Evolutionary conservation across 2,888 invertebrate species (phyloP).

Genomic region (Drepana falcataria): DNA sequence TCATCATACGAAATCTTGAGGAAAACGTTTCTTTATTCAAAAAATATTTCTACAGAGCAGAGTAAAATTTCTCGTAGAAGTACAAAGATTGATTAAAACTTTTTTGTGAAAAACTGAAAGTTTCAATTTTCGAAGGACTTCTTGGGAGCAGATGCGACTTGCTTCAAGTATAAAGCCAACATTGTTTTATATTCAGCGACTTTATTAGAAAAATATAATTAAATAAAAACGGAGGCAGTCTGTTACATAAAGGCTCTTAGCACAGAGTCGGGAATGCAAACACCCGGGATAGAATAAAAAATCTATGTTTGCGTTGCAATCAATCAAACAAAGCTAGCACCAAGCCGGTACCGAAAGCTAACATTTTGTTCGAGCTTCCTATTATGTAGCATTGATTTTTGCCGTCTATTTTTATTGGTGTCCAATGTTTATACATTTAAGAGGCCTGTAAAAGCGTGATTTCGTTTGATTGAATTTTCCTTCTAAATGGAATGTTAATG

Average conservation of each 20-base stretch:
- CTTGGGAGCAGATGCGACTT: constrained; percentile 4
- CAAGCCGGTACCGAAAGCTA: constrained; percentile 49
- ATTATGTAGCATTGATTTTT: constrained; percentile 71
- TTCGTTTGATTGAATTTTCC: constrained; percentile 46
- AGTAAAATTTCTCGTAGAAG: neutral
- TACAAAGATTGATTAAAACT: constrained; percentile 3
- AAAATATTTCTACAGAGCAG: neutral
- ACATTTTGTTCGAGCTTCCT: constrained; percentile 53
- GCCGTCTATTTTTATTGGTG: constrained; percentile 55
- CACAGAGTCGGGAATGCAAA: constrained; percentile 37
- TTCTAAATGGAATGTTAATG: constrained; percentile 24
- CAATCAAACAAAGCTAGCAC: constrained; percentile 62
- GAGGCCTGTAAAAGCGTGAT: constrained; percentile 44
- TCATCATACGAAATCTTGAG: neutral
- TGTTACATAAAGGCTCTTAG: constrained; percentile 7
- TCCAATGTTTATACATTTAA: constrained; percentile 56
- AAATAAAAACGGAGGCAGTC: constrained; percentile 18
- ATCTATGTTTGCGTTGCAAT: constrained; percentile 68
- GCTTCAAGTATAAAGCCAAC: constrained; percentile 2
- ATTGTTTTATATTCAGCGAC: constrained; percentile 1
- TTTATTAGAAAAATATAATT: neutral
- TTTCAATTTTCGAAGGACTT: neutral
- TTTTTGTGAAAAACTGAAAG: constrained; percentile 2
- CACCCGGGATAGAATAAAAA: constrained; percentile 59
- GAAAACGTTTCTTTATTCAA: neutral